Evolutionary conservation across 2,888 invertebrate genomes (phyloP).

Genomic region (Cactoblastis cactorum): DNA sequence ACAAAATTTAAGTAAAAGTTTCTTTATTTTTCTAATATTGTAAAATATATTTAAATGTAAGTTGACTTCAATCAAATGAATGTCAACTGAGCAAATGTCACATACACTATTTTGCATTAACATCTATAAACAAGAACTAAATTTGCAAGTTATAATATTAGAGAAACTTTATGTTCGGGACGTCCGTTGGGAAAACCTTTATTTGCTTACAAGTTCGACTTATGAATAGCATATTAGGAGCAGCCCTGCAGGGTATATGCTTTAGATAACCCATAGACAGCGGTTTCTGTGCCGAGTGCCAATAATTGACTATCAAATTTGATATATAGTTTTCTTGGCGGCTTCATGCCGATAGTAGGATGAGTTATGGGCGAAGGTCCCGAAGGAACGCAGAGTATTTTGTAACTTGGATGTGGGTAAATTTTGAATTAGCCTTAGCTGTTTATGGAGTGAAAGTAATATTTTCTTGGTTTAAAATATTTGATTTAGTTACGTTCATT

Average conservation of each 20-base stretch:
- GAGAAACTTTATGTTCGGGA: constrained; percentile 33
- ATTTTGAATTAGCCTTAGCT: constrained; percentile 29
- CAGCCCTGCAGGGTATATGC: constrained; percentile 40
- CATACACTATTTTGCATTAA: too few relatives aligned
- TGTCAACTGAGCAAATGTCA: too few relatives aligned
- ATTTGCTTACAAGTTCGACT: constrained; percentile 40
- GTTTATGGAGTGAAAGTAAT: constrained; percentile 14
- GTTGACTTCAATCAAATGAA: too few relatives aligned
- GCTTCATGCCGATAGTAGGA: constrained; percentile 64
- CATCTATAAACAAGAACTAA: not conserved
- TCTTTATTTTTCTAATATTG: too few relatives aligned
- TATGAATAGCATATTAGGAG: constrained; percentile 60
- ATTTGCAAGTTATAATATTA: constrained; percentile 39
- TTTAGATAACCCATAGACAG: constrained; percentile 58
- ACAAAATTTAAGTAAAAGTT: too few relatives aligned
- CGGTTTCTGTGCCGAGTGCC: constrained; percentile 65
- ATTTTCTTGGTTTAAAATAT: too few relatives aligned
- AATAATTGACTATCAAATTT: constrained; percentile 77
- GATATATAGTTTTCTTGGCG: constrained; percentile 69
- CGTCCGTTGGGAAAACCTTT: constrained; percentile 37
- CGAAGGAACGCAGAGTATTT: constrained; percentile 52
- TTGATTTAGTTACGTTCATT: too few relatives aligned
- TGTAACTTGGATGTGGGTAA: constrained; percentile 42
- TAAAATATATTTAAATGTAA: too few relatives aligned
- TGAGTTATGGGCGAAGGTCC: constrained; percentile 62